phyloP scores from a whole-genome alignment of 2,888 invertebrate genomes.

The Bedellia somnulentella region DNA sequence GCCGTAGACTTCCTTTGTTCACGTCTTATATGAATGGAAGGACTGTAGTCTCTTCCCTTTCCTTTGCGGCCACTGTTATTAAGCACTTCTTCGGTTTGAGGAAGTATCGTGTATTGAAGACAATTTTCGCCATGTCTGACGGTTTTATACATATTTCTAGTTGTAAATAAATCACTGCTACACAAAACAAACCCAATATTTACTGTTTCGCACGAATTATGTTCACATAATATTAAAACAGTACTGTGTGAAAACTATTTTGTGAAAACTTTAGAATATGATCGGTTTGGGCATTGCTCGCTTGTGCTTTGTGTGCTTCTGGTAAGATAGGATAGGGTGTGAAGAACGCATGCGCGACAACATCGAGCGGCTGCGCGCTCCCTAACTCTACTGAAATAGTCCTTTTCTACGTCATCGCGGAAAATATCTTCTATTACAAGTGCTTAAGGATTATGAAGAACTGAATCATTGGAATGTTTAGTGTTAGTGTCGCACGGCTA shows the following conservation, averaged over 20 bases:
- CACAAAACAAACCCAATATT: too few species aligned
- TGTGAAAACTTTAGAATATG: too few species aligned
- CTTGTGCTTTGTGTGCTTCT: conserved; percentile 35
- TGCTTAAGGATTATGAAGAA: not conserved
- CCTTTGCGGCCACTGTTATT: conserved; percentile 61
- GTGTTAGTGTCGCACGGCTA: not conserved
- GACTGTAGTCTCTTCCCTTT: conserved; percentile 53
- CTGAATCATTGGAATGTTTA: not conserved
- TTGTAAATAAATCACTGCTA: conserved; percentile 15
- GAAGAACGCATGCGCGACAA: conserved; percentile 42
- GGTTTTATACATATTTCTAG: conserved; percentile 69
- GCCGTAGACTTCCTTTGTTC: conserved; percentile 34
- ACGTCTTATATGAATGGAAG: conserved; percentile 44
- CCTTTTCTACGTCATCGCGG: too few species aligned
- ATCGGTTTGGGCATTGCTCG: not conserved
- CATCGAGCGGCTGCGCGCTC: conserved; percentile 51
- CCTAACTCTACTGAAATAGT: too few species aligned
- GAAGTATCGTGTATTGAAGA: conserved; percentile 73
- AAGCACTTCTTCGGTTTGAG: conserved; percentile 69
- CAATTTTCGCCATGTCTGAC: conserved; percentile 75
- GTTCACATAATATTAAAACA: too few species aligned
- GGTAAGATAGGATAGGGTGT: conserved; percentile 16
- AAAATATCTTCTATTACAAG: too few species aligned
- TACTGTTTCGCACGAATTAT: too few species aligned
- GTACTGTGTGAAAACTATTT: too few species aligned